Base-by-base conservation (phyloP, 2,113 vertebrate genomes). In the Oophaga pumilio region DNA sequence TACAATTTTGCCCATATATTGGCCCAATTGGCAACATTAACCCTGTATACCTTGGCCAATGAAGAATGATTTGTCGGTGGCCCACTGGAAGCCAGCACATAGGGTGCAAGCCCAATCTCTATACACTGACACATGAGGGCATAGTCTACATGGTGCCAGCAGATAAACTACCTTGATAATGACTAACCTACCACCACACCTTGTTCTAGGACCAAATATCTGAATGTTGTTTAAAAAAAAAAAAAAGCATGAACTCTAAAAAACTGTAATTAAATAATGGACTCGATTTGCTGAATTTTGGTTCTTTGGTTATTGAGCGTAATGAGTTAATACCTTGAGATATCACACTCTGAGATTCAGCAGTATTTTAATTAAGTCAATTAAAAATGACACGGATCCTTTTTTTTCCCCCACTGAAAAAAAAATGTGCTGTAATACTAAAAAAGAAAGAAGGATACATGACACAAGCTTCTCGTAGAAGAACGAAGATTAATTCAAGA, bases 361-460 rank as follows among this genome's bases (percentile, higher is more conserved):
- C 78, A 60, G 15, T 60, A 80, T 80, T 80, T 80, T 80, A 80
- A 80, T 80, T 33, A 80, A 80, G 53, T 80, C 56, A 80, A 80
- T 80, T 80, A 80, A 80, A 80, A 59, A 28, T 57, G 56, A 80
- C 78, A 80, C 33, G 56, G 78, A 60, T 80, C 53, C 57, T 33
- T 80, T 28, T 80, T 80, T 80, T 43, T n/a, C n/a, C n/a, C 26
- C 78, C 56, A 20, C 24, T 57, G 26, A 80, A 43, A 80, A 80
- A 79, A 78, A 79, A 80, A 74, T 49, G 56, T 60, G 56, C 78
- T 80, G 78, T 80, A 80, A 60, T 80, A 60, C 53, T 60, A 33
- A 80, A 80, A 80, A 80, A 80, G 78, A 80, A 60, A 60, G 77
- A 80, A 57, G 20, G 78, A 80, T 60, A 80, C 56, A 80, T 80